Conservation (phyloP, 2,113 vertebrate genomes). For the Pagrus major region DNA sequence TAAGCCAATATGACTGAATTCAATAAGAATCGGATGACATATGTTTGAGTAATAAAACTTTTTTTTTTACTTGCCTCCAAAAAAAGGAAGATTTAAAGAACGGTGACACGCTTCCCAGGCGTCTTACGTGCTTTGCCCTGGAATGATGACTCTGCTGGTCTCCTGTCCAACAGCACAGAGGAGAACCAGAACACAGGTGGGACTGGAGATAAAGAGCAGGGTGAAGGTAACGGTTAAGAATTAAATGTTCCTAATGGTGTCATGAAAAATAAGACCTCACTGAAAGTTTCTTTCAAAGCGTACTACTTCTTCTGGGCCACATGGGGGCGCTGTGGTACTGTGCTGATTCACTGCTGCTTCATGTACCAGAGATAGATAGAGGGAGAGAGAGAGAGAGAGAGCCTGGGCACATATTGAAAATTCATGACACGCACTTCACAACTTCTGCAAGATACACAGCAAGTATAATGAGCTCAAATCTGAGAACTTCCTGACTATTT, state of each 20-base stretch:
- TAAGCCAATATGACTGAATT: too few species aligned
- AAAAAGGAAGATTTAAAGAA: not conserved
- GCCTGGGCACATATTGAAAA: constrained; percentile 55
- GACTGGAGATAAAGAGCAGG: not conserved
- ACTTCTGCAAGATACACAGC: constrained; percentile 70
- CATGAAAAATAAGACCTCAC: not conserved
- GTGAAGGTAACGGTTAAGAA: not conserved
- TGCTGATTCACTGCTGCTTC: not conserved
- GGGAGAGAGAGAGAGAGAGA: not conserved
- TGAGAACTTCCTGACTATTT: constrained; percentile 62
- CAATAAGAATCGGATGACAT: not conserved
- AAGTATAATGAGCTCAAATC: constrained; percentile 70
- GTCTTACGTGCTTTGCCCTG: not conserved
- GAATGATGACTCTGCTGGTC: not conserved
- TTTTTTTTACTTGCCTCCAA: not conserved
- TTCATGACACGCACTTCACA: constrained; percentile 73
- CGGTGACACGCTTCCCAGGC: not conserved
- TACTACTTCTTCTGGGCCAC: constrained; percentile 33
- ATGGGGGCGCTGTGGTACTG: constrained; percentile 67
- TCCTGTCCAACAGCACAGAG: not conserved
- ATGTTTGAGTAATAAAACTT: not conserved
- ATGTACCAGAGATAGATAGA: not conserved
- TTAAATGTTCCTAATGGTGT: too few species aligned
- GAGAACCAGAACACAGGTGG: not conserved
- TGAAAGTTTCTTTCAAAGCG: not conserved